A percentile compares a stretch with the other conserved stretches of the same genome.
Evolutionary conservation across 2,113 vertebrate genomes (phyloP).

Genomic region (Alectura lathami): DNA sequence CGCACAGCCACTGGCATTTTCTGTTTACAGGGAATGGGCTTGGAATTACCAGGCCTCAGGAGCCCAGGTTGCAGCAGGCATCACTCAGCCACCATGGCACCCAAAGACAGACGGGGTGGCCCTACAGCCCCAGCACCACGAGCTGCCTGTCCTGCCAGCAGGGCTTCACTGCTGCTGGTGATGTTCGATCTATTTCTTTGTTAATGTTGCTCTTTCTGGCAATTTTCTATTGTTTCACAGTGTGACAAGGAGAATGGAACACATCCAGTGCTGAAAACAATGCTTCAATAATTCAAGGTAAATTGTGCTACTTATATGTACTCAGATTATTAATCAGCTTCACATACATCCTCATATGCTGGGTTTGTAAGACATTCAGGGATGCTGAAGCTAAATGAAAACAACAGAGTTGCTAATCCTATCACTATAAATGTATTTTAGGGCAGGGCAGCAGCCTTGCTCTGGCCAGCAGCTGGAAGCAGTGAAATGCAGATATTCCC

Average conservation of each 20-base stretch:
- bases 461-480: not conserved
- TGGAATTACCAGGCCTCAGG: not conserved
- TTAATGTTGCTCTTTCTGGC: not conserved
- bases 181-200: not conserved
- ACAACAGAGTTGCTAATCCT: conserved; percentile 26
- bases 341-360: not conserved
- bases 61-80: not conserved
- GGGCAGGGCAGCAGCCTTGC: not conserved
- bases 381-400: conserved; percentile 32
- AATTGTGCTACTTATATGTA: conserved; percentile 34
- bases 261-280: not conserved
- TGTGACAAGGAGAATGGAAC: not conserved
- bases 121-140: not conserved
- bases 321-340: conserved; percentile 5
- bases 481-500: not conserved
- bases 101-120: not conserved
- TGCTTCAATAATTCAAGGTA: not conserved
- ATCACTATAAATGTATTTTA: conserved; percentile 47
- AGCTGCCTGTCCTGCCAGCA: not conserved
- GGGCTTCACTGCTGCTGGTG: rapidly evolving
- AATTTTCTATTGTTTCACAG: not conserved
- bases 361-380: conserved; percentile 26
- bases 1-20: rapidly evolving
- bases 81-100: rapidly evolving
- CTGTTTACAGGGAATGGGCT: rapidly evolving